Evolutionary conservation across 1,140 invertebrate species (phyloP), one percentile per base, ranked within the genome.

Genomic region (Neotoxoptera formosana): DNA sequence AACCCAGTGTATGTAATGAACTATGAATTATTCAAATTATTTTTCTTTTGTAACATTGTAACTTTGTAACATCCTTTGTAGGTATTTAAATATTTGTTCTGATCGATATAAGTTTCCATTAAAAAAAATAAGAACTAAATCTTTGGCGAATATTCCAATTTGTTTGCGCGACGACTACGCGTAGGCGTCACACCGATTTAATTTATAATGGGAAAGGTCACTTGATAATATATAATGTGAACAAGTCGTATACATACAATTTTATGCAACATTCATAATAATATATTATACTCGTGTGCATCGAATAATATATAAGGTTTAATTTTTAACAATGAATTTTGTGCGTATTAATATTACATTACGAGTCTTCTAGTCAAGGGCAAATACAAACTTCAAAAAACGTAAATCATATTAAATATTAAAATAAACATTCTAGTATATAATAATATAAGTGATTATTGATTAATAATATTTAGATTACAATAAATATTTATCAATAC

Each of bases 301-400:
- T 76, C 60, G 30, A n/a, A 76, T 76, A n/a, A 21, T 53, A 53
- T 53, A 53, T 53, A n/a, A n/a, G 11, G 14, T 76, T 76, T 76
- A 76, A 23, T 76, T 76, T 76, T 76, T n/a, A 76, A 76, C 60
- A 76, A 76, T 76, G n/a, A n/a, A 76, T 76, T 53, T 76, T 76
- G 60, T 34, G 60, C n/a, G 0, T n/a, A n/a, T 76, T 76, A 76
- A n/a, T 76, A 76, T n/a, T n/a, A n/a, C 14, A 14, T n/a, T 67
- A 67, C 25, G 14, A 76, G 14, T 34, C 60, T 67, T 30, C 25
- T 1, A n/a, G 14, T 34, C 60, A 76, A 76, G 60, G 60, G 14
- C 60, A 17, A n/a, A 20, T 76, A 76, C 30, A 76, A 76, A n/a
- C n/a, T 76, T 14, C 30, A n/a, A 41, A 7, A n/a, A n/a, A 76